These are phyloP conservation scores for Drosophila quadrilineata DNA, from an alignment of 1,140 invertebrate genomes.

Conservation along the genomic window DNA sequence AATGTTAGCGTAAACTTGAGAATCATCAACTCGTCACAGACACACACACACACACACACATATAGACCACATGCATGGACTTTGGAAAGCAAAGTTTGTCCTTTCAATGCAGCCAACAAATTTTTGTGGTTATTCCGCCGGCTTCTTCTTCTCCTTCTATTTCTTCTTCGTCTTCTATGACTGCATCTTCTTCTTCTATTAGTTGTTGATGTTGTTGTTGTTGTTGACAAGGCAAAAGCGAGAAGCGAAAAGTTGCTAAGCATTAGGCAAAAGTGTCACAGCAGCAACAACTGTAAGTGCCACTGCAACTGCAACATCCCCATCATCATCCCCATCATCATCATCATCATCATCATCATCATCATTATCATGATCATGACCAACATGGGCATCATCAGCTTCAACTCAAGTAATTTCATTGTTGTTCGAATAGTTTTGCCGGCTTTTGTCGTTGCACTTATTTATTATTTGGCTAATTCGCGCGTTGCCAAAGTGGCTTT, in stretches of 20 bases:
- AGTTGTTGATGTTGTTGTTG: constrained; percentile 3
- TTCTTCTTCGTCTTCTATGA: too few relatives aligned
- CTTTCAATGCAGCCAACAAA: constrained; percentile 21
- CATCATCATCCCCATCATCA: background rate
- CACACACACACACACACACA: constrained; percentile 8
- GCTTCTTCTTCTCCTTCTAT: too few relatives aligned
- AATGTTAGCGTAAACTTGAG: too few relatives aligned
- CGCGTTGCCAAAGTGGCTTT: constrained; percentile 67
- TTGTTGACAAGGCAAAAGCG: constrained; percentile 25
- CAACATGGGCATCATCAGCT: background rate
- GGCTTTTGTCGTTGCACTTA: constrained; percentile 73
- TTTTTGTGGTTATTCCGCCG: constrained; percentile 25
- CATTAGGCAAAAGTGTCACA: constrained; percentile 50
- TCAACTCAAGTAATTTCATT: constrained; percentile 68
- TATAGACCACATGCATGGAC: background rate
- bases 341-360: constrained; percentile 6
- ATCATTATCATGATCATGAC: constrained; percentile 9
- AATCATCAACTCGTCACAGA: constrained; percentile 48
- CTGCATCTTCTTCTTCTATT: too few relatives aligned
- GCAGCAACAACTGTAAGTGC: constrained; percentile 13
- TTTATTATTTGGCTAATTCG: constrained; percentile 80
- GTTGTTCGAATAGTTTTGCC: constrained; percentile 67
- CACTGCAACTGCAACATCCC: background rate
- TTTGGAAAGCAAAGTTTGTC: constrained; percentile 46
- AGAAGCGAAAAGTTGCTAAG: constrained; percentile 38